A percentile compares a stretch with the other conserved stretches of the same genome.
These are phyloP conservation scores for Macroramphosus scolopax DNA, from an alignment of 2,797 vertebrate genomes.

Conservation along the genomic window DNA sequence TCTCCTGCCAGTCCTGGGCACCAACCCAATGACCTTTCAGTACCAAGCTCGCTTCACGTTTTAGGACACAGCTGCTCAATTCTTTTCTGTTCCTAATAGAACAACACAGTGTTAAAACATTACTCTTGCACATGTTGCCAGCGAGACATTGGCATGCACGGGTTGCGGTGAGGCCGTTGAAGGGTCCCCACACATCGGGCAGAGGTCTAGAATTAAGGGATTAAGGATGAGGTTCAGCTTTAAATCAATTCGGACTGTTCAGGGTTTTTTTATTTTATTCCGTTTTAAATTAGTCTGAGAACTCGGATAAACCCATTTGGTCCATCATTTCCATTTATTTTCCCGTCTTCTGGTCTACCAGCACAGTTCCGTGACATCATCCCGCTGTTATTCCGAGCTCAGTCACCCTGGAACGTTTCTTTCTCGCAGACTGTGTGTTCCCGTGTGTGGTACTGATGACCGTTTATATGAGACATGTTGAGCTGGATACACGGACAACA, in stretches of 20 bases:
- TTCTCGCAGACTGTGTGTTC: too few relatives aligned
- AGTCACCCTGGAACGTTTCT: too few relatives aligned
- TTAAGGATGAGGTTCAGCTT: background rate
- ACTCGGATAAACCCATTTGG: too few relatives aligned
- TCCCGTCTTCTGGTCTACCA: conserved; percentile 1
- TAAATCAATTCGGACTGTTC: background rate
- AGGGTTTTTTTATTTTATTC: background rate
- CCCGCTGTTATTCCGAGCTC: conserved; percentile 3
- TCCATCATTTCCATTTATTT: background rate
- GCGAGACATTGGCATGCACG: conserved; percentile 3
- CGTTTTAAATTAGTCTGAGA: too few relatives aligned
- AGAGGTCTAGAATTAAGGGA: conserved; percentile 26
- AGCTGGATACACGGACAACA: conserved; percentile 58
- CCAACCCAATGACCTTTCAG: too few relatives aligned
- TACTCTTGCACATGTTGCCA: conserved; percentile 8
- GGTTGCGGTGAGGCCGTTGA: conserved; percentile 18
- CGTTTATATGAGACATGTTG: conserved; percentile 49
- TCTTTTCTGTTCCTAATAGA: too few relatives aligned
- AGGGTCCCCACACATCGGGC: conserved; percentile 8
- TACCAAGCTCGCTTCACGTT: too few relatives aligned
- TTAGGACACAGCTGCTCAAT: too few relatives aligned
- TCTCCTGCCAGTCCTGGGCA: too few relatives aligned
- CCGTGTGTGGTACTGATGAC: too few relatives aligned
- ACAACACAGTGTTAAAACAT: too few relatives aligned
- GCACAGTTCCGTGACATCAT: conserved; percentile 12